phyloP scores from a whole-genome alignment of 2,113 vertebrate species.

The Chaenogobius annularis region DNA sequence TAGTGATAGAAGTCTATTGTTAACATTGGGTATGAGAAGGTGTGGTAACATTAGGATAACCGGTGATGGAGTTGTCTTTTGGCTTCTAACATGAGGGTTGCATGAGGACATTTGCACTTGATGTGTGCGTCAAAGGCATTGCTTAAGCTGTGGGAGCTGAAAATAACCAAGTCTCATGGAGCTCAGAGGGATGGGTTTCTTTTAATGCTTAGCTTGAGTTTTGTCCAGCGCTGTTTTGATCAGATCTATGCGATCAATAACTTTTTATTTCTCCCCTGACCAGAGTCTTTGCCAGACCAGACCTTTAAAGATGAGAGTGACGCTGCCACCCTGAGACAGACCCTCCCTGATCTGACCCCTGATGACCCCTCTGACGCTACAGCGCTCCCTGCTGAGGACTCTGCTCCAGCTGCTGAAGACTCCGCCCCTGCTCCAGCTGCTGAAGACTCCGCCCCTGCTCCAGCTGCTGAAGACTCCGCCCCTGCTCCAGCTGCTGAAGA shows the following conservation, averaged over 20 bases:
- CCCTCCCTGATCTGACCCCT: conserved; percentile 91
- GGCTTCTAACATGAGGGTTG: conserved; percentile 8
- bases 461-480: too few relatives aligned
- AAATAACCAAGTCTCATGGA: not conserved
- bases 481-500: too few relatives aligned
- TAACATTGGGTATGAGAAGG: not conserved
- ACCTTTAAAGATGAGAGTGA: conserved; percentile 87
- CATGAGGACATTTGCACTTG: not conserved
- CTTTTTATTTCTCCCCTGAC: not conserved
- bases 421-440: not conserved
- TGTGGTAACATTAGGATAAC: not conserved
- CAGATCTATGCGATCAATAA: conserved; percentile 19
- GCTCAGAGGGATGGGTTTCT: not conserved
- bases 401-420: conserved; percentile 20
- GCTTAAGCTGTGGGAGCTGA: not conserved
- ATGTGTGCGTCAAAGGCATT: conserved; percentile 1
- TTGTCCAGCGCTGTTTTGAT: not conserved
- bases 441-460: too few relatives aligned
- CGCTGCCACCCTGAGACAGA: conserved; percentile 90
- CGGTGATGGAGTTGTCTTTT: not conserved
- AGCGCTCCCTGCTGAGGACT: conserved; percentile 80
- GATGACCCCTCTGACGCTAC: conserved; percentile 89
- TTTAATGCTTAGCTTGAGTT: not conserved
- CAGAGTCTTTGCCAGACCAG: conserved; percentile 83
- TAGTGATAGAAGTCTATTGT: not conserved